Evolutionary conservation across 2,888 invertebrate genomes (phyloP).

Genomic region (Hypsopygia costalis): DNA sequence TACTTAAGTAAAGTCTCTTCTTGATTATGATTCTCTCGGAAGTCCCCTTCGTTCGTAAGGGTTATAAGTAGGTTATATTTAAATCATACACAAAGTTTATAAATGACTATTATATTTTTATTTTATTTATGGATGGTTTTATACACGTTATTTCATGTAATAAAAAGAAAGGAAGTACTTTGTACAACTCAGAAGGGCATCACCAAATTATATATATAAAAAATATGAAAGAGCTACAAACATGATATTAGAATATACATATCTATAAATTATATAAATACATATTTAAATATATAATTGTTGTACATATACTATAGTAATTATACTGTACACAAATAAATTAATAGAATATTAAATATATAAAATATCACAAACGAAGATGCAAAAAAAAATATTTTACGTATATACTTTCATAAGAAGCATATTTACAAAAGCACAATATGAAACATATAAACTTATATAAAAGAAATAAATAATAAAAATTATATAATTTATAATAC

Average conservation of each 20-base stretch:
- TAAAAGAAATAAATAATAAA: slow-evolving; percentile 14
- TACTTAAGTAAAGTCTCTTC: no score
- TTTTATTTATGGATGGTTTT: slow-evolving; percentile 51
- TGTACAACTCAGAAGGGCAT: slow-evolving; percentile 37
- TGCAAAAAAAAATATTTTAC: slow-evolving; percentile 66
- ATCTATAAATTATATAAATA: slow-evolving; percentile 22
- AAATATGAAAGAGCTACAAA: slow-evolving; percentile 17
- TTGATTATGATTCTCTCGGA: no score
- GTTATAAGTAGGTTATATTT: no score
- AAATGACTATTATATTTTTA: slow-evolving; percentile 37
- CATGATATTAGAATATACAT: no score
- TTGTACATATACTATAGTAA: slow-evolving; percentile 15
- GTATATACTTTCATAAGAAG: slow-evolving; percentile 61
- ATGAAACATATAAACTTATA: slow-evolving; percentile 19
- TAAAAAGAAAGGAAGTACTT: slow-evolving; percentile 29
- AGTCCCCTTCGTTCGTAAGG: no score
- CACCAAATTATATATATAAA: slow-evolving; percentile 25
- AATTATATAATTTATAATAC: no score
- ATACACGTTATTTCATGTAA: slow-evolving; percentile 38
- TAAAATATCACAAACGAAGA: slow-evolving; percentile 42
- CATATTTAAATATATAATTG: slow-evolving; percentile 24
- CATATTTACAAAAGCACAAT: slow-evolving; percentile 73
- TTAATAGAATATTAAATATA: no score
- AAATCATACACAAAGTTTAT: slow-evolving; percentile 12
- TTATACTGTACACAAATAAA: slow-evolving; percentile 19